Conservation (phyloP, 2,888 invertebrate genomes). For the Nomada flava region DNA sequence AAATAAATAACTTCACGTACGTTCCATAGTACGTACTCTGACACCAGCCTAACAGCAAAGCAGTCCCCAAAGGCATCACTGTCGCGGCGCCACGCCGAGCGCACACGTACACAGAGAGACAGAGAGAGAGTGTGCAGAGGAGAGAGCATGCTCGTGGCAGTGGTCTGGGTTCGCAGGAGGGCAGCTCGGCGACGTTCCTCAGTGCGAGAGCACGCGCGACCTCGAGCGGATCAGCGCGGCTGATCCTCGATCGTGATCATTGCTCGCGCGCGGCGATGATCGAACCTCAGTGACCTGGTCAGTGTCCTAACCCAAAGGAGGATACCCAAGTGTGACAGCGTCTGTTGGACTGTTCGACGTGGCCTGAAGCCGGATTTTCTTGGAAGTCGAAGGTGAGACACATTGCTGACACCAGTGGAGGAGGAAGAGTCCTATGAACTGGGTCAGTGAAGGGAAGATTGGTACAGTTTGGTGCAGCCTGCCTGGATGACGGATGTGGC, state of each 20-base stretch:
- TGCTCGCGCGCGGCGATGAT: conserved; percentile 23
- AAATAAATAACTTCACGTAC: neutral
- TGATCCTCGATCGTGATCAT: conserved; percentile 23
- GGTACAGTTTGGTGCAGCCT: too few species aligned
- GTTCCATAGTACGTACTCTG: neutral
- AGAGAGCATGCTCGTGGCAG: conserved; percentile 67
- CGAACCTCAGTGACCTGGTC: neutral
- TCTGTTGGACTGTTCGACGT: neutral
- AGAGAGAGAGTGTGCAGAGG: conserved; percentile 14
- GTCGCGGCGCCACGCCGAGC: neutral
- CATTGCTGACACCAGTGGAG: too few species aligned
- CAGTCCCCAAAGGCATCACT: too few species aligned
- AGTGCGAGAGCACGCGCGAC: conserved; percentile 80
- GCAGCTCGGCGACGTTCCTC: conserved; percentile 68
- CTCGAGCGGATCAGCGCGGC: conserved; percentile 70
- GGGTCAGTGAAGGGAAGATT: conserved; percentile 8
- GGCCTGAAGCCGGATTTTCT: neutral
- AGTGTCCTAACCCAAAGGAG: neutral
- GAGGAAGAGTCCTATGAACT: conserved; percentile 22
- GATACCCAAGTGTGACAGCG: neutral
- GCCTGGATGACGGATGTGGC: neutral
- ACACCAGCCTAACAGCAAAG: too few species aligned
- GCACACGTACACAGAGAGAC: neutral
- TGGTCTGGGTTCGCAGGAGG: conserved; percentile 71
- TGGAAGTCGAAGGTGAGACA: conserved; percentile 37